Base-by-base conservation (phyloP, 2,888 invertebrate species). In the Temnothorax rugatulus region DNA sequence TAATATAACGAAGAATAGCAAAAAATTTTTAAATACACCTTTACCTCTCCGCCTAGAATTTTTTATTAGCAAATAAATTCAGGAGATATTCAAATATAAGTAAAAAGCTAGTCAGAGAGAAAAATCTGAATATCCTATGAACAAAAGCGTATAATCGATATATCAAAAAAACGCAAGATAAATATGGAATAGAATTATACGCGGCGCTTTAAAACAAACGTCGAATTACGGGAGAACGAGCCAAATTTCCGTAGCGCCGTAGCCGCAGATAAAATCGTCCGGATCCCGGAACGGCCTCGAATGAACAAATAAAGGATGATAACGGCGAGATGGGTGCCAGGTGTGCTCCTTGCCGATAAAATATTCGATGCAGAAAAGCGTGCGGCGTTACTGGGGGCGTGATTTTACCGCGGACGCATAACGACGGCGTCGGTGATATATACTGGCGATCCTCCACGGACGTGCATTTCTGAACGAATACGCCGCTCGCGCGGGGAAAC, bases 221-320 rank as follows among this genome's bases (percentile, higher is more conserved):
- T 82, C 75, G 38, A 61, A 81, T 73, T 73, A 73, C 59, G 38
- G 34, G 52, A 44, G 76, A 71, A 71, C 71, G 59, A 18, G 79
- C 59, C 34, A 18, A 71, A 79, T 79, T 61, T 79, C 47, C 75
- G 75, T 13, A 5, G 34, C 38, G 34, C 44, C 29, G 71, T 34
- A 59, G 21, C 50, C 47, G 18, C 50, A 73, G 73, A 81, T 73
- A 59, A 73, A 81, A 81, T 81, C 79, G 25, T 50, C 73, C 73
- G 73, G 29, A 44, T 44, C 34, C 29, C 41, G 63, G 41, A 63
- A 54, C 79, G 21, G 54, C 61, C 59, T 79, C 84, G 88, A 68
- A 83, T 41, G 88, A 71, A 82, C 86, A 88, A 88, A 88, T 86
- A 86, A 86, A 88, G 88, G 59, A 68, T 68, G 68, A 84, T 82